Conservation (phyloP, 2,888 invertebrate genomes). For the Eilema griseolum region DNA sequence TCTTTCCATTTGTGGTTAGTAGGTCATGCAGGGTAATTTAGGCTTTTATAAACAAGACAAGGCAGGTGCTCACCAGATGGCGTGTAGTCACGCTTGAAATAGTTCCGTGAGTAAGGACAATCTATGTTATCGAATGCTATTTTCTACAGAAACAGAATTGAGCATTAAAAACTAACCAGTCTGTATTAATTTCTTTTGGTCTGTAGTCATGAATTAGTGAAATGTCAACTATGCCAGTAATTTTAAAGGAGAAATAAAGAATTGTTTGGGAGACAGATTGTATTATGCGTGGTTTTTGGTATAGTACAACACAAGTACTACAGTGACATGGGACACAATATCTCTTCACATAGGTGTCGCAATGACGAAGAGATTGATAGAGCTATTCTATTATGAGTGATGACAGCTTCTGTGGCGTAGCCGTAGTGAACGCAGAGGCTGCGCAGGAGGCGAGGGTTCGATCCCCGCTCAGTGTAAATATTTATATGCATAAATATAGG, state of each 20-base stretch:
- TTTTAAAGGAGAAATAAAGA: too few relatives aligned
- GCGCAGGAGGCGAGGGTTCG: too few relatives aligned
- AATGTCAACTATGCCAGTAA: neutral
- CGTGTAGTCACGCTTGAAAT: neutral
- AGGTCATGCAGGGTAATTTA: neutral
- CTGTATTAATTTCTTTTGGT: neutral
- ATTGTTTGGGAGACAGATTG: neutral
- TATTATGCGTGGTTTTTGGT: too few relatives aligned
- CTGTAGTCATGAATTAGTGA: neutral
- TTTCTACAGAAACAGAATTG: too few relatives aligned
- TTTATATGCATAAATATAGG: too few relatives aligned
- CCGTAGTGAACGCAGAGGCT: too few relatives aligned
- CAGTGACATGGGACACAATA: neutral
- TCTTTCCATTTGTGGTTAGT: neutral
- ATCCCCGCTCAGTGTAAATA: too few relatives aligned
- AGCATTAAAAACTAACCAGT: neutral
- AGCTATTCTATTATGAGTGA: neutral
- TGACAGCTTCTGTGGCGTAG: too few relatives aligned
- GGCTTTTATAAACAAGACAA: neutral
- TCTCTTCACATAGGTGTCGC: neutral
- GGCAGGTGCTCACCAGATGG: neutral
- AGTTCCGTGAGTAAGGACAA: too few relatives aligned
- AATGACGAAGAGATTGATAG: neutral
- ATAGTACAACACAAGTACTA: too few relatives aligned
- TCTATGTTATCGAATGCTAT: too few relatives aligned